Evolutionary conservation across 2,113 vertebrate genomes (phyloP), one percentile per base, ranked within the genome.

Genomic region (Cichladusa arquata): DNA sequence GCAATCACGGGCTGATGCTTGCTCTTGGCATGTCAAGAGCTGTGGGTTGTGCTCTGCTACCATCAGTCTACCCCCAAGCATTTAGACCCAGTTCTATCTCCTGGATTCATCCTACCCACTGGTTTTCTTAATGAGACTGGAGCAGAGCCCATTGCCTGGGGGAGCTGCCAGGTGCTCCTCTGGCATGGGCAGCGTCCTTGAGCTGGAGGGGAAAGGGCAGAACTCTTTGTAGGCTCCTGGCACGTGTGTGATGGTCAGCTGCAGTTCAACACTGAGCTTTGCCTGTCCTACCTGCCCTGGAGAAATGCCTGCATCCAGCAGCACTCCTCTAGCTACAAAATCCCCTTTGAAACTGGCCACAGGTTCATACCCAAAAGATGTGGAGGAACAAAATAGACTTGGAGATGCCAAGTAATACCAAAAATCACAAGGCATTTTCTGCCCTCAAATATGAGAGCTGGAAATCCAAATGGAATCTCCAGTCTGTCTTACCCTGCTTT

Each of bases 161-260:
- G 93, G 73, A 92, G 65, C 78, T 91, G 61, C 87, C 95, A 95
- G 95, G 87, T 90, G 84, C 93, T 95, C 76, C 84, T 90, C 58
- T 2, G 19, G 79, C 88, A 53, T 19, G 62, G 48, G 44, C 56
- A 11, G 48, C 15, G 54, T 73, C 81, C 90, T 91, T 90, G 95
- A 64, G 73, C 85, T 71, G 85, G 87, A 87, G 70, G 61, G 72
- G 61, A 80, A 66, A 45, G 58, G 69, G 34, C 11, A 2, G 79
- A 86, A 58, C 80, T 54, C 42, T 9, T 1, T 45, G 84, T 26
- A 2, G 0, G 0, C 51, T 73, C 50, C 71, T 95, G 78, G 66
- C 84, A 82, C 16, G 0, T 26, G 65, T 34, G 40, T 47, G 45
- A 4, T 38, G 36, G 16, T 48, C 73, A 71, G 78, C 61, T 92